Base-by-base conservation (phyloP, 2,113 vertebrate genomes). In the Chinchilla lanigera region DNA sequence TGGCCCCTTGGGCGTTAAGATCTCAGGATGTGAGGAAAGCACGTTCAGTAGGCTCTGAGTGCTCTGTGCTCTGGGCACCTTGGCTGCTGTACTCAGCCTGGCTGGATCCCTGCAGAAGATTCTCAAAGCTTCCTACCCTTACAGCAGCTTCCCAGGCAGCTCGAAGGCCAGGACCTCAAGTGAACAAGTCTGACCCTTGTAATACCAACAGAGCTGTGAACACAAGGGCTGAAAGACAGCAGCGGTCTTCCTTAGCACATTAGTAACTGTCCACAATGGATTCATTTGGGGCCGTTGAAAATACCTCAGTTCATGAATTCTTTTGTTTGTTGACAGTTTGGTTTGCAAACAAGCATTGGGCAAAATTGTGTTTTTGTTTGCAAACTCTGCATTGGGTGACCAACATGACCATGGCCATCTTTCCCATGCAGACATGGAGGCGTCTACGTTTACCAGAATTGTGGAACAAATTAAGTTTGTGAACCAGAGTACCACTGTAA, bases 1-100 rank as follows among this genome's bases (percentile, higher is more conserved):
- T 89, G 30, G 71, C 93, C 90, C 92, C 67, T 69, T 35, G 6
- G 35, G 22, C 20, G 60, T 52, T 63, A 92, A 54, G 69, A 56
- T 41, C n/a, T 50, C 24, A 86, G 33, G 54, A 52, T 41, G 33
- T 41, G 22, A 44, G 38, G 11, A 10, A n/a, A 47, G 50, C 52
- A 10, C 7, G 0, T 75, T 44, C 28, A 22, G 1, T 16, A 16
- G 47, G 1, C 50, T 35, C 12, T 4, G 11, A 47, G 17, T 13
- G 4, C 65, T 63, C 26, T 56, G 38, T 69, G 11, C 30, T 77
- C 24, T 54, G 38, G 19, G 24, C 11, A 54, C 56, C 63, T 5
- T 8, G 54, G 63, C 47, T 44, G 22, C 17, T 56, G 10, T 82
- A 75, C 44, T 56, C 20, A 11, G 69, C 52, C 52, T 4, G 4